A percentile compares a stretch with the other conserved stretches of the same genome.
Evolutionary conservation across 1,140 invertebrate genomes (phyloP).

Genomic region (Ridgeia piscesae): DNA sequence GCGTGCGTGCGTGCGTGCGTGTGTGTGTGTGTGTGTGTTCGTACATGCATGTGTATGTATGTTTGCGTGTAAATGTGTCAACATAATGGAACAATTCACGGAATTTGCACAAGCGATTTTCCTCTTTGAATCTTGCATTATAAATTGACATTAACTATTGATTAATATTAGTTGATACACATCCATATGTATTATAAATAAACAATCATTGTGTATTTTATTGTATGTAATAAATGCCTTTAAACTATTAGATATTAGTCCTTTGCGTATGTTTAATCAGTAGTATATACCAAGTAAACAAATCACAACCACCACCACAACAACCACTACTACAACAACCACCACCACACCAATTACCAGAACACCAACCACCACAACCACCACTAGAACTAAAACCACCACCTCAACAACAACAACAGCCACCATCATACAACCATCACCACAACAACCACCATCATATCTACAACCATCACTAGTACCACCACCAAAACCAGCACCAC

Average conservation of each 20-base stretch:
- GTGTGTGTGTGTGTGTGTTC: not conserved
- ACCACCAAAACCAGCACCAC: not conserved
- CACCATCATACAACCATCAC: no score
- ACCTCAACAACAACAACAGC: no score
- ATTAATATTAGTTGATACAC: not conserved
- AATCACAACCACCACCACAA: not conserved
- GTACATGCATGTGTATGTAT: not conserved
- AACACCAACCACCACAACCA: not conserved
- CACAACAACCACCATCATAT: no score
- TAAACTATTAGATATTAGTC: no score
- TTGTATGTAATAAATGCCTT: not conserved
- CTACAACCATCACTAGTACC: no score
- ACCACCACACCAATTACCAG: not conserved
- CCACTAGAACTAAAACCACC: no score
- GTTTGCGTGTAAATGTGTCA: no score
- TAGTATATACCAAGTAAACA: not conserved
- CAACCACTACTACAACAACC: no score
- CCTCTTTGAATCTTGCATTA: no score
- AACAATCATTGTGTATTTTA: not conserved
- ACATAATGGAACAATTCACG: no score
- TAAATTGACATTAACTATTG: not conserved
- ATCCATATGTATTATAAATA: not conserved
- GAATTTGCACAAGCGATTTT: no score
- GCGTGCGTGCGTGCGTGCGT: not conserved
- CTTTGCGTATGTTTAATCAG: no score